phyloP scores from a whole-genome alignment of 2,113 vertebrate species.

The Festucalex cinctus region DNA sequence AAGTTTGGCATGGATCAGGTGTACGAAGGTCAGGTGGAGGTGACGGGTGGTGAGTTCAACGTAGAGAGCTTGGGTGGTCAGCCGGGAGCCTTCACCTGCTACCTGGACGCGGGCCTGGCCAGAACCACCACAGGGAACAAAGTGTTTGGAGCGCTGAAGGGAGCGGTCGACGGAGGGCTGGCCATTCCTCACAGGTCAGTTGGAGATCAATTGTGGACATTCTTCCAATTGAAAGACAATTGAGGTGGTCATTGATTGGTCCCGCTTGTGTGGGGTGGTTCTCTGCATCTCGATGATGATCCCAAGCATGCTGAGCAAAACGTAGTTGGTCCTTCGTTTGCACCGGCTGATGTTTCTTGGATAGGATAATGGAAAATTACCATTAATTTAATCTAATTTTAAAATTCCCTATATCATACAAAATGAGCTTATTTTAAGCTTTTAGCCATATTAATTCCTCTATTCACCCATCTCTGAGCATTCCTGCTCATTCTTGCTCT shows the following conservation, averaged over 20 bases:
- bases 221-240: not conserved
- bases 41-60: constrained; percentile 96
- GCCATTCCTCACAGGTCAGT: constrained; percentile 95
- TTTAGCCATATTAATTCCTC: too few relatives aligned
- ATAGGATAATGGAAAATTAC: too few relatives aligned
- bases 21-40: constrained; percentile 96
- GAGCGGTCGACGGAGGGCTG: constrained; percentile 93
- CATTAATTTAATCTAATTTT: too few relatives aligned
- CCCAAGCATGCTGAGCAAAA: constrained; percentile 39
- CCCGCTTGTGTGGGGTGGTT: not conserved
- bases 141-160: constrained; percentile 97
- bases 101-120: constrained; percentile 94
- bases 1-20: constrained; percentile 96
- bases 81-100: constrained; percentile 93
- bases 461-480: too few relatives aligned
- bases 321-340: constrained; percentile 74
- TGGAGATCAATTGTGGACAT: not conserved
- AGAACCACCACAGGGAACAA: constrained; percentile 98
- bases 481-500: too few relatives aligned
- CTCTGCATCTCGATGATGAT: constrained; percentile 36
- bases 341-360: constrained; percentile 60
- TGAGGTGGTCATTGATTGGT: not conserved
- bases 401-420: too few relatives aligned
- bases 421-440: too few relatives aligned
- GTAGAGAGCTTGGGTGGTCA: constrained; percentile 93